Percentiles rank a stretch among this genome's conserved stretches.
phyloP scores from a whole-genome alignment of 2,113 vertebrate species.

The Dendropsophus ebraccatus region DNA sequence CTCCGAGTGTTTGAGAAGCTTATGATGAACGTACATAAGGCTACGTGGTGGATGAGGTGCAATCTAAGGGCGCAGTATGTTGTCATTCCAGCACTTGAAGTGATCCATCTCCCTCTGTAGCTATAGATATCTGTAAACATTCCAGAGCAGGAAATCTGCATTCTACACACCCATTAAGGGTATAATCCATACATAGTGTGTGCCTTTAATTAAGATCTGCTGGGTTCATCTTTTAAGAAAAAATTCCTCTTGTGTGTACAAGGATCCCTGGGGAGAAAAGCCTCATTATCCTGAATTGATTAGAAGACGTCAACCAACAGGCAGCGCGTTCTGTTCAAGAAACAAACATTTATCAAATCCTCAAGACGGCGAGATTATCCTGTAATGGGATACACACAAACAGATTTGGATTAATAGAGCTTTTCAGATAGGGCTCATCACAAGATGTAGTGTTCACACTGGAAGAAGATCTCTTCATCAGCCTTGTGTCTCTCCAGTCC shows the following conservation, averaged over 20 bases:
- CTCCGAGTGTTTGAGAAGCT: too few species aligned
- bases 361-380: not conserved
- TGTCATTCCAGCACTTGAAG: too few species aligned
- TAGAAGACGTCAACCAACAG: not conserved
- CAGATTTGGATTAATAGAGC: slow-evolving; percentile 1
- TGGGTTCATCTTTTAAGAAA: not conserved
- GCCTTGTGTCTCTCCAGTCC: too few species aligned
- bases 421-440: not conserved
- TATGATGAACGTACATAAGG: too few species aligned
- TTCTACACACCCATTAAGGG: not conserved
- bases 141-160: not conserved
- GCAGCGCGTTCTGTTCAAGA: not conserved
- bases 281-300: not conserved
- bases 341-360: not conserved
- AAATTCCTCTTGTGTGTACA: not conserved
- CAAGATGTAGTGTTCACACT: not conserved
- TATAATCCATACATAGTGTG: not conserved
- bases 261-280: not conserved
- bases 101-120: too few species aligned
- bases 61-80: too few species aligned
- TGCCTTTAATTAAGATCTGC: not conserved
- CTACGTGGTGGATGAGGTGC: too few species aligned
- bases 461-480: not conserved
- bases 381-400: too few species aligned
- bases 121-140: too few species aligned